Evolutionary conservation across 2,113 vertebrate genomes (phyloP).

Genomic region (Colaptes auratus): DNA sequence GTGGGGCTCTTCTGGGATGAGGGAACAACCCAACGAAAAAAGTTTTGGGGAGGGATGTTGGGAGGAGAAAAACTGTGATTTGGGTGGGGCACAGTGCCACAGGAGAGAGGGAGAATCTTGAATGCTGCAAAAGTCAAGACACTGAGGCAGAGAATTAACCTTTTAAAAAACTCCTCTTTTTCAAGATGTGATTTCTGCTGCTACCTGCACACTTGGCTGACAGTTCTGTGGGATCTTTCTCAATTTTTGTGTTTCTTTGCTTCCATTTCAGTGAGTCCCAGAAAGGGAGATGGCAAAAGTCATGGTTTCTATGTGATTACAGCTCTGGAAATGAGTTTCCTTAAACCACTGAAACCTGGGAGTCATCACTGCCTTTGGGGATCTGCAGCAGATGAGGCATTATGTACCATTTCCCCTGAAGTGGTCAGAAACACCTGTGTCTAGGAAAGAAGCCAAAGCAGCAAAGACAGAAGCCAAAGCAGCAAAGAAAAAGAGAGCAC

Average conservation of each 20-base stretch:
- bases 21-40: background rate
- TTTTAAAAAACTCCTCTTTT: background rate
- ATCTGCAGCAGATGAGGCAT: slow-evolving; percentile 27
- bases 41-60: rapidly evolving
- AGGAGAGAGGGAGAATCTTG: background rate
- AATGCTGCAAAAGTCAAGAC: background rate
- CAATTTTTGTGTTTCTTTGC: background rate
- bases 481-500: background rate
- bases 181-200: background rate
- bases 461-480: background rate
- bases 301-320: background rate
- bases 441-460: background rate
- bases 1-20: background rate
- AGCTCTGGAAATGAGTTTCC: slow-evolving; percentile 5
- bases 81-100: background rate
- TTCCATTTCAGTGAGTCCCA: background rate
- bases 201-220: background rate
- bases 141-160: background rate
- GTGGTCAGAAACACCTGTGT: slow-evolving; percentile 41
- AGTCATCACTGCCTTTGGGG: background rate
- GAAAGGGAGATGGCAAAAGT: background rate
- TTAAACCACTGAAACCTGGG: slow-evolving; percentile 7
- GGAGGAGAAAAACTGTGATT: background rate
- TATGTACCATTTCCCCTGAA: background rate
- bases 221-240: background rate